phyloP scores from a whole-genome alignment of 2,888 invertebrate genomes.

The Agrotis segetum region DNA sequence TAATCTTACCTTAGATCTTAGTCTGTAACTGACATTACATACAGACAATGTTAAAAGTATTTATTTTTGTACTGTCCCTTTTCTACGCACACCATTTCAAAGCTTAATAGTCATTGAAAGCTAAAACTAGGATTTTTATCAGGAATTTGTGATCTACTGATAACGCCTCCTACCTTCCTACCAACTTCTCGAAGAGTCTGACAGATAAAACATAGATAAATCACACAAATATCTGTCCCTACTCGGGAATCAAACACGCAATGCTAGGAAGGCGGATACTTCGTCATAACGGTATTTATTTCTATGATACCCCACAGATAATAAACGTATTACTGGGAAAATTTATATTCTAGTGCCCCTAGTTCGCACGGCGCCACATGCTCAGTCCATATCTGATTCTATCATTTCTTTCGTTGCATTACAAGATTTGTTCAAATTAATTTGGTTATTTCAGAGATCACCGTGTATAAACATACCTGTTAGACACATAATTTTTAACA shows the following conservation, averaged over 20 bases:
- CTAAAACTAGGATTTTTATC: neutral
- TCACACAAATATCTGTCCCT: neutral
- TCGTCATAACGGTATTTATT: neutral
- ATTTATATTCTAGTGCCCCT: neutral
- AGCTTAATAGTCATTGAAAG: neutral
- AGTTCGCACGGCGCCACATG: no score
- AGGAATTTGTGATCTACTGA: neutral
- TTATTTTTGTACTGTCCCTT: no score
- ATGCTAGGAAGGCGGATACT: neutral
- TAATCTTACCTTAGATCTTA: no score
- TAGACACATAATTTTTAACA: no score
- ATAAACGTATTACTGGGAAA: neutral
- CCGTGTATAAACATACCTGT: no score
- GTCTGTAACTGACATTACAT: no score
- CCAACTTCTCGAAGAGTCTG: neutral
- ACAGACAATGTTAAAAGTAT: no score
- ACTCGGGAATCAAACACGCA: constrained; percentile 9
- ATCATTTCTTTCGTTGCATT: no score
- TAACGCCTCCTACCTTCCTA: neutral
- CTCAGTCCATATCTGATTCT: no score
- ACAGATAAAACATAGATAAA: constrained; percentile 1
- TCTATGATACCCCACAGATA: neutral
- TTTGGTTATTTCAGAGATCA: no score
- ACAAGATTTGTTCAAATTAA: no score
- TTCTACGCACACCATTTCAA: no score